These are phyloP conservation scores for Platycheirus rosarum DNA, from an alignment of 2,888 invertebrate genomes.

Conservation along the genomic window DNA sequence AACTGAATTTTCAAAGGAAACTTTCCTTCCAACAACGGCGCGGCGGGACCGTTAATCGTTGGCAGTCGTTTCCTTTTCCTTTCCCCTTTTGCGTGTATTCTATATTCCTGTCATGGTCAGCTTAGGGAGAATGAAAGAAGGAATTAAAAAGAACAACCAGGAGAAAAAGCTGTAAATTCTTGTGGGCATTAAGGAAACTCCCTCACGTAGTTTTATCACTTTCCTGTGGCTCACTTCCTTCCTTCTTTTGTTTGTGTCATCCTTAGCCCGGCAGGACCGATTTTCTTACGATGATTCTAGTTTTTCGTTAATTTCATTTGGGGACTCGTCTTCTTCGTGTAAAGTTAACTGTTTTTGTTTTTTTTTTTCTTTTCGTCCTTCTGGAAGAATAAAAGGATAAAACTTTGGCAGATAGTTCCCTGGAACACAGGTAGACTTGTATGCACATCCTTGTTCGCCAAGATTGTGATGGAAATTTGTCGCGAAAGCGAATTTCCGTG, in stretches of 20 bases:
- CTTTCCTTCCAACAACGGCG: slow-evolving; percentile 11
- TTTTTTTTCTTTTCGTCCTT: not conserved
- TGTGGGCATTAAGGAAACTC: slow-evolving; percentile 64
- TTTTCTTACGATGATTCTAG: slow-evolving; percentile 47
- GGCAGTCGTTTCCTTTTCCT: slow-evolving; percentile 56
- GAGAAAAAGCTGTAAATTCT: slow-evolving; percentile 68
- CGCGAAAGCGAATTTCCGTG: slow-evolving; percentile 69
- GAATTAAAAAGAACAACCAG: slow-evolving; percentile 46
- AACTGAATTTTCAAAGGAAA: slow-evolving; percentile 19
- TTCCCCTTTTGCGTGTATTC: slow-evolving; percentile 26
- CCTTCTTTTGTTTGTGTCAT: slow-evolving; percentile 59
- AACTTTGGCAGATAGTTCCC: slow-evolving; percentile 21
- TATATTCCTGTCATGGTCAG: slow-evolving; percentile 51
- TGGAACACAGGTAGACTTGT: not conserved
- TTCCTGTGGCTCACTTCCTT: slow-evolving; percentile 50
- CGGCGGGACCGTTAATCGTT: slow-evolving; percentile 62
- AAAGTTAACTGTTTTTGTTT: slow-evolving; percentile 8
- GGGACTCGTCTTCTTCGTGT: not conserved
- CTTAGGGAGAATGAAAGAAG: slow-evolving; percentile 45
- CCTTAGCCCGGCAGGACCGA: not conserved
- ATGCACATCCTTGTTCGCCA: slow-evolving; percentile 2
- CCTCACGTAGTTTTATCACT: slow-evolving; percentile 66
- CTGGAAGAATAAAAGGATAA: slow-evolving; percentile 28
- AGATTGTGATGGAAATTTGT: slow-evolving; percentile 60
- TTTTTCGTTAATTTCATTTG: slow-evolving; percentile 51